Evolutionary conservation across 2,888 invertebrate species (phyloP).

Genomic region (Drosophila hawaiiensis): DNA sequence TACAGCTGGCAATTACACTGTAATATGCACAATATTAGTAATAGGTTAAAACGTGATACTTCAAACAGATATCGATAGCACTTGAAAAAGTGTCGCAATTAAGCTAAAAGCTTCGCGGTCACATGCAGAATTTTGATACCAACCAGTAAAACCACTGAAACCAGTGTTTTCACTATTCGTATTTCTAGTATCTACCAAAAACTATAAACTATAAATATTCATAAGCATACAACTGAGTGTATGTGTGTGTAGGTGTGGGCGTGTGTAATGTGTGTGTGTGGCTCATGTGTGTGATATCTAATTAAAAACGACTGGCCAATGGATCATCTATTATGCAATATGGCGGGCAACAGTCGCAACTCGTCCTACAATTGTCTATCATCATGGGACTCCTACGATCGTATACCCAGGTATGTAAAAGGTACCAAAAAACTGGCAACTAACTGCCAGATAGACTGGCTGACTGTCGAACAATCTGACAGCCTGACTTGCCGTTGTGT

Average conservation of each 20-base stretch:
- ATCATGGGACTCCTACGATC: conserved; percentile 96
- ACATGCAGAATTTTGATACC: conserved; percentile 4
- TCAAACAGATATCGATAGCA: conserved; percentile 5
- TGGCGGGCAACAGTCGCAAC: conserved; percentile 90
- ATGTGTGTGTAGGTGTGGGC: conserved; percentile 1
- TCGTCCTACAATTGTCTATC: conserved; percentile 95
- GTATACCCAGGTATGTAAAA: conserved; percentile 91
- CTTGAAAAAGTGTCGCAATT: conserved; percentile 32
- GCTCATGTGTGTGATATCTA: conserved; percentile 44
- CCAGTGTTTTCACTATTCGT: conserved; percentile 2
- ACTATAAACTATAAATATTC: conserved; percentile 28
- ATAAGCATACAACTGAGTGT: conserved; percentile 2
- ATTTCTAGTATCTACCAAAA: conserved; percentile 3
- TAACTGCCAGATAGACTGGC: not conserved
- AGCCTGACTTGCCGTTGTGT: not conserved
- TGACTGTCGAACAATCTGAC: not conserved
- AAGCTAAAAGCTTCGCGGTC: conserved; percentile 29
- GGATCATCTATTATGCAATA: conserved; percentile 86
- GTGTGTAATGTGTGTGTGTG: conserved; percentile 8
- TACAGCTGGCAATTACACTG: not conserved
- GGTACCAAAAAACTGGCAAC: not conserved
- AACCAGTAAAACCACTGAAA: conserved; percentile 2
- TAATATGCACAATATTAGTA: not conserved
- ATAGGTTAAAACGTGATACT: conserved; percentile 27
- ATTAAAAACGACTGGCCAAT: conserved; percentile 76